These are phyloP conservation scores for Scyliorhinus canicula DNA, from an alignment of 2,797 vertebrate genomes.

Conservation along the genomic window DNA sequence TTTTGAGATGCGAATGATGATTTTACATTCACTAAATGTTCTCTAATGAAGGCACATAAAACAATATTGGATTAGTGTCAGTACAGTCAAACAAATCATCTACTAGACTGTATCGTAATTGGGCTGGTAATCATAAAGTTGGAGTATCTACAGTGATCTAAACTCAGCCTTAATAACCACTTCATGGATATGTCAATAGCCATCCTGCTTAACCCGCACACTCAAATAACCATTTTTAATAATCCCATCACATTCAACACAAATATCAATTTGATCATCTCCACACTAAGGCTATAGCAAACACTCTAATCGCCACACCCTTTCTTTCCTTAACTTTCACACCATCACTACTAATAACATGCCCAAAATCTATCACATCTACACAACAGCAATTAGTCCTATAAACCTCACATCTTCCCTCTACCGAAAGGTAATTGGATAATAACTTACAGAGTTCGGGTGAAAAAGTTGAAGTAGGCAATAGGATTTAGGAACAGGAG, in stretches of 20 bases:
- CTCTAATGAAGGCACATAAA: background rate
- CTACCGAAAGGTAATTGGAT: background rate
- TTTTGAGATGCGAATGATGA: constrained; percentile 33
- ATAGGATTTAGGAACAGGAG: too few relatives aligned
- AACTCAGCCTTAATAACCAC: background rate
- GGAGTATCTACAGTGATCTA: background rate
- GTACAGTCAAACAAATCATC: background rate
- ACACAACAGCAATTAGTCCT: background rate
- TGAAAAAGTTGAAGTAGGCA: too few relatives aligned
- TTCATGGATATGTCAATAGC: background rate
- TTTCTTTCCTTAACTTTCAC: background rate
- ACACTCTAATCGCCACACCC: background rate
- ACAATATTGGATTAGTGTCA: background rate
- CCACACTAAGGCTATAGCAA: background rate
- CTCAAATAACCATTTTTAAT: background rate
- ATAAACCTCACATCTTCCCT: background rate
- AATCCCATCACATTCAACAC: background rate
- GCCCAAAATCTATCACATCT: background rate
- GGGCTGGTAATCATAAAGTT: background rate
- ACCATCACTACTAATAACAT: background rate
- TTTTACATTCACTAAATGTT: constrained; percentile 22
- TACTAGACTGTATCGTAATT: background rate
- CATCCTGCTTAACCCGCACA: background rate
- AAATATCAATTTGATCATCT: too few relatives aligned
- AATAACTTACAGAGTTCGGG: background rate